Conservation (phyloP, 1,140 invertebrate genomes). For the Zaprionus ghesquierei region DNA sequence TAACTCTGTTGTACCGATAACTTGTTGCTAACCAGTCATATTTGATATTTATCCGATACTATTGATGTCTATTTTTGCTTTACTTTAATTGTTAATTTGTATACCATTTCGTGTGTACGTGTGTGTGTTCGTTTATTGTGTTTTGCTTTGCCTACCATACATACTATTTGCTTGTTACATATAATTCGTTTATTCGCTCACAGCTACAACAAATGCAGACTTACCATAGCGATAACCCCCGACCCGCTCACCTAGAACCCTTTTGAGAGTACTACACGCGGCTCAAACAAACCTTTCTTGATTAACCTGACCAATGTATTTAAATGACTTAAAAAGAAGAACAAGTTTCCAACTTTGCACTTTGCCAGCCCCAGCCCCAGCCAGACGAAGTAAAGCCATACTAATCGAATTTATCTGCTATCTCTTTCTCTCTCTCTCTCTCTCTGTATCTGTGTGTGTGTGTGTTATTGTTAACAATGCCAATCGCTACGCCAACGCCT, state of each 20-base stretch:
- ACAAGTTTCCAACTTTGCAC: slow-evolving; percentile 51
- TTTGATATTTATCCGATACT: slow-evolving; percentile 35
- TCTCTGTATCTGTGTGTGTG: slow-evolving; percentile 27
- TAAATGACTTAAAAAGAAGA: slow-evolving; percentile 29
- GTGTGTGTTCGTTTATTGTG: slow-evolving; percentile 40
- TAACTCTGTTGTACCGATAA: slow-evolving; percentile 53
- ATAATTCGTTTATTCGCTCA: slow-evolving; percentile 58
- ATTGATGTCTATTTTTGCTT: slow-evolving; percentile 64
- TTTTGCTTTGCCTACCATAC: slow-evolving; percentile 67
- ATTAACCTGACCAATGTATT: slow-evolving; percentile 64
- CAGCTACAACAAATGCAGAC: slow-evolving; percentile 38
- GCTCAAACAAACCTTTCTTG: slow-evolving; percentile 73
- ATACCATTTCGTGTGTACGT: slow-evolving; percentile 42
- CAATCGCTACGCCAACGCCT: slow-evolving; percentile 18
- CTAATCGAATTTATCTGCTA: slow-evolving; percentile 52
- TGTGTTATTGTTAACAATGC: slow-evolving; percentile 15
- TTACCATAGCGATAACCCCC: slow-evolving; percentile 27
- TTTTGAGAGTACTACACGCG: slow-evolving; percentile 30
- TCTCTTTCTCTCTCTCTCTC: slow-evolving; percentile 18
- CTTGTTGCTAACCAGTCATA: slow-evolving; percentile 33
- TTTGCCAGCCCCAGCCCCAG: slow-evolving; percentile 14
- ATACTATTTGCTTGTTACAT: slow-evolving; percentile 69
- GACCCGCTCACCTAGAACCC: slow-evolving; percentile 7
- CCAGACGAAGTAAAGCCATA: slow-evolving; percentile 27
- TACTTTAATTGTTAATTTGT: slow-evolving; percentile 46